Evolutionary conservation across 2,113 vertebrate species (phyloP).

Genomic region (Amphiprion percula): DNA sequence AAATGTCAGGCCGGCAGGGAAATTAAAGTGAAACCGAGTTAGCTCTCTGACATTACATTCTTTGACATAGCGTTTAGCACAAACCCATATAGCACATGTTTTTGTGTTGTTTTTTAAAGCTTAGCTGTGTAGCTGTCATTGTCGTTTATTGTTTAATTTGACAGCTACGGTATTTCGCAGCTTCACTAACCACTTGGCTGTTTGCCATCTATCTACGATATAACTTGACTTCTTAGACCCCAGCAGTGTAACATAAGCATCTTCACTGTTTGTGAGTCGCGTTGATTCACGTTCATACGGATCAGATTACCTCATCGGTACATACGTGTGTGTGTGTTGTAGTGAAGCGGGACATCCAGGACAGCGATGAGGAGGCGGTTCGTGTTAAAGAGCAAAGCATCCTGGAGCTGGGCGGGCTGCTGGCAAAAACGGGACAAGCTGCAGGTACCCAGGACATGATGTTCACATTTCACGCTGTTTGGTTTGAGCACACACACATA

Average conservation of each 20-base stretch:
- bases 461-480: background rate
- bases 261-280: conserved; percentile 1
- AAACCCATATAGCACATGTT: accelerated
- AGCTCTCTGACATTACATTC: background rate
- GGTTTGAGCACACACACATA: background rate
- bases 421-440: conserved; percentile 97
- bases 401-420: conserved; percentile 92
- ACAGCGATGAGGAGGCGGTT: conserved; percentile 94
- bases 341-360: conserved; percentile 97
- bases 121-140: background rate
- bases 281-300: conserved; percentile 14
- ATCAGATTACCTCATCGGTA: conserved; percentile 21
- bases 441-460: conserved; percentile 85
- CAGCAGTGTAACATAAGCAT: background rate
- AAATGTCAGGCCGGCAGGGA: conserved; percentile 39
- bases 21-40: conserved; percentile 3
- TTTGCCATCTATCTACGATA: conserved; percentile 15
- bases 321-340: conserved; percentile 32
- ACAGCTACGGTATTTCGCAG: conserved; percentile 9
- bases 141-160: conserved; percentile 9
- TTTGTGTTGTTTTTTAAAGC: background rate
- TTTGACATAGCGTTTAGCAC: background rate
- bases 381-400: conserved; percentile 99
- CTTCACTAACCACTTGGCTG: conserved; percentile 22
- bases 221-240: background rate